These are phyloP conservation scores for Oreochromis aureus DNA, from an alignment of 2,113 vertebrate genomes.

Conservation along the genomic window DNA sequence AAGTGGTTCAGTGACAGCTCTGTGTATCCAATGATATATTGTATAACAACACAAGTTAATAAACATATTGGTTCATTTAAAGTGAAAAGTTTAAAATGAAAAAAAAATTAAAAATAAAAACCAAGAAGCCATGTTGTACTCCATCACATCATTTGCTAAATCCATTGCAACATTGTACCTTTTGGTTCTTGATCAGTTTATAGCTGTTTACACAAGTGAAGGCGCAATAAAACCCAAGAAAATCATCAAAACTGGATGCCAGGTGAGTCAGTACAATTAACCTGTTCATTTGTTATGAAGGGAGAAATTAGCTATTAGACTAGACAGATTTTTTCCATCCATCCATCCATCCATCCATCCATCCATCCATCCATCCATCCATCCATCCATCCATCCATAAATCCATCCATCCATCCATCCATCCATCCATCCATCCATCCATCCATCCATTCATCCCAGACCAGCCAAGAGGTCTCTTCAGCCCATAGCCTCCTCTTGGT, in stretches of 20 bases:
- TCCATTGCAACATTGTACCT: not conserved
- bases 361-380: not conserved
- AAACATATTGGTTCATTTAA: not conserved
- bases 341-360: not conserved
- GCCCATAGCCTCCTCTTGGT: rapidly evolving
- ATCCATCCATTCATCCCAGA: not conserved
- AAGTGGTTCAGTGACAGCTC: not conserved
- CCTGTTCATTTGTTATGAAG: not conserved
- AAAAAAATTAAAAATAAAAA: not conserved
- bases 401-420: not conserved
- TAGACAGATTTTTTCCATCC: not conserved
- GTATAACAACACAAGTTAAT: not conserved
- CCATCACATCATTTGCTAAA: not conserved
- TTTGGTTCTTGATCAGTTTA: not conserved
- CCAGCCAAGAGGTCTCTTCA: not conserved
- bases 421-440: not conserved
- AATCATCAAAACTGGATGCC: not conserved
- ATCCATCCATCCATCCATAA: not conserved
- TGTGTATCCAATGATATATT: not conserved
- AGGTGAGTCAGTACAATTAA: not conserved
- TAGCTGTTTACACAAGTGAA: rapidly evolving
- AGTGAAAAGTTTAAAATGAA: not conserved
- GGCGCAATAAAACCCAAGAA: rapidly evolving
- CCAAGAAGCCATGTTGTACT: rapidly evolving
- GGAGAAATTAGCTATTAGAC: not conserved